phyloP scores from a whole-genome alignment of 2,797 vertebrate genomes.

The Choloepus didactylus region DNA sequence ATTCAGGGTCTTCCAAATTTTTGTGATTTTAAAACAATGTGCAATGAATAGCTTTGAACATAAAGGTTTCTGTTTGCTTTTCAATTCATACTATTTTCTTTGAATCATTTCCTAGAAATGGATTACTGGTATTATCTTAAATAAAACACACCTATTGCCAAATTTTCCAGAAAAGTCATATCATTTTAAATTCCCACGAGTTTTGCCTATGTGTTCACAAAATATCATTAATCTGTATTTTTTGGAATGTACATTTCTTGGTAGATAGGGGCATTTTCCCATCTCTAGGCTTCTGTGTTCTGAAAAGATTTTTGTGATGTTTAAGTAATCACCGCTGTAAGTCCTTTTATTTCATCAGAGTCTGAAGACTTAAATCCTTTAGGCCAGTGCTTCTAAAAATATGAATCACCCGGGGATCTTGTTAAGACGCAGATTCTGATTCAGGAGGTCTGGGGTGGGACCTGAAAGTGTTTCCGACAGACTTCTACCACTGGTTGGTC shows the following conservation, averaged over 20 bases:
- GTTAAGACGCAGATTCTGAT: slow-evolving; percentile 7
- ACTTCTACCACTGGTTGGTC: neutral
- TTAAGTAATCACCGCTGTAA: neutral
- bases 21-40: slow-evolving; percentile 6
- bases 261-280: neutral
- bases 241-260: slow-evolving; percentile 17
- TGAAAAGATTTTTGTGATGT: neutral
- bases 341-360: slow-evolving; percentile 1
- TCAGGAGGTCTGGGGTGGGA: neutral
- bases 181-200: neutral
- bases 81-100: neutral
- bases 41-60: neutral
- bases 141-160: neutral
- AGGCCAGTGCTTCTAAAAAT: slow-evolving; percentile 6
- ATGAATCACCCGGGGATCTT: neutral
- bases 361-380: slow-evolving; percentile 39
- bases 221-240: neutral
- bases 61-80: slow-evolving; percentile 10
- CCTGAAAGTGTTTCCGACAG: neutral
- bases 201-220: neutral
- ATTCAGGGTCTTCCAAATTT: neutral
- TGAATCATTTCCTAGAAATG: neutral
- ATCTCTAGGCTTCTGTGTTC: neutral
- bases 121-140: neutral
- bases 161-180: slow-evolving; percentile 33